These are phyloP conservation scores for Ligdia adustata DNA, from an alignment of 2,888 invertebrate species.

Conservation along the genomic window DNA sequence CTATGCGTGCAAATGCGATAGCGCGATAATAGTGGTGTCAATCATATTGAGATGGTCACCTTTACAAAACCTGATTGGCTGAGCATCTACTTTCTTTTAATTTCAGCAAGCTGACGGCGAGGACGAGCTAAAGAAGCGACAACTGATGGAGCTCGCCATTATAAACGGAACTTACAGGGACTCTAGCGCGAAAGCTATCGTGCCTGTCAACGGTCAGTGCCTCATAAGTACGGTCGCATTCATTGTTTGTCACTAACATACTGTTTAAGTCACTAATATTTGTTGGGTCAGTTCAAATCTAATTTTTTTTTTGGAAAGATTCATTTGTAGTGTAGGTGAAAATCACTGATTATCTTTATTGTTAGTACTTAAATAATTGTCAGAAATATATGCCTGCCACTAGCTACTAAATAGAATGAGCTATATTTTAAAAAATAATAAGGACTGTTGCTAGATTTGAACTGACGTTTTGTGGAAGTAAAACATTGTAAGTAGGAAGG, in stretches of 20 bases:
- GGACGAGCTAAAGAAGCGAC: constrained; percentile 99
- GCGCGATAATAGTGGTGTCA: too few relatives aligned
- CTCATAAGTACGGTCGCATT: constrained; percentile 82
- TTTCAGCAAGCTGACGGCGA: constrained; percentile 98
- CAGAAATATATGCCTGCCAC: too few relatives aligned
- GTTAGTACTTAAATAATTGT: too few relatives aligned
- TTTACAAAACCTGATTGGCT: too few relatives aligned
- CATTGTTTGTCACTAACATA: constrained; percentile 78
- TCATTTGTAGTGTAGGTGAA: too few relatives aligned
- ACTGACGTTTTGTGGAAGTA: constrained; percentile 19
- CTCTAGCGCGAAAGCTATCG: constrained; percentile 94
- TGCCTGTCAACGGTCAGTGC: constrained; percentile 90
- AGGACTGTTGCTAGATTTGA: too few relatives aligned
- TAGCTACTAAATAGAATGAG: too few relatives aligned
- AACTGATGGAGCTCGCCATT: constrained; percentile 99
- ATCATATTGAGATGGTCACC: too few relatives aligned
- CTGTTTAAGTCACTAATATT: constrained; percentile 12
- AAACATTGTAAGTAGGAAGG: not conserved
- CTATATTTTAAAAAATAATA: too few relatives aligned
- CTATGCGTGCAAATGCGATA: too few relatives aligned
- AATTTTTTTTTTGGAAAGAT: not conserved
- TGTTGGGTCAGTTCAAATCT: constrained; percentile 10
- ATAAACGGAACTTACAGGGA: constrained; percentile 99
- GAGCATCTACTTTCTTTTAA: too few relatives aligned
- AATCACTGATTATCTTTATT: too few relatives aligned